phyloP scores from a whole-genome alignment of 64 coral and sea anemone species.

The Catalaphyllia jardinei region DNA sequence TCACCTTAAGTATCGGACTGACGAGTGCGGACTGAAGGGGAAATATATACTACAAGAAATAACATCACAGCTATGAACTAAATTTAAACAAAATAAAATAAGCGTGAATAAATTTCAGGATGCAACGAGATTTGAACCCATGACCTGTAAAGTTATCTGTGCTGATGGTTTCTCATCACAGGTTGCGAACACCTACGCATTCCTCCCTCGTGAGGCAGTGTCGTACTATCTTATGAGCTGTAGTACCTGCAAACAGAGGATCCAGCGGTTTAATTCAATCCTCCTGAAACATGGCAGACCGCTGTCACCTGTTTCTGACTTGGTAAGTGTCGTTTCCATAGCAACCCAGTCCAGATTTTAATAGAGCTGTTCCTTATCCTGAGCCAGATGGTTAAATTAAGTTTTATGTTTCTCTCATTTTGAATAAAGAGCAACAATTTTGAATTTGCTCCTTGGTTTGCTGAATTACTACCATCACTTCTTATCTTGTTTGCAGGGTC shows the following conservation, averaged over 20 bases:
- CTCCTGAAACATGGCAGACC: conserved; percentile 93
- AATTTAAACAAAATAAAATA: too few species aligned
- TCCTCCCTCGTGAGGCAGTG: conserved; percentile 96
- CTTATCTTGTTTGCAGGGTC: neutral
- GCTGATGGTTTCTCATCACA: conserved; percentile 3
- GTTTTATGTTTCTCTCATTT: too few species aligned
- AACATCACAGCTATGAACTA: too few species aligned
- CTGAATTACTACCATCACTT: neutral
- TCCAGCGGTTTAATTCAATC: conserved; percentile 97
- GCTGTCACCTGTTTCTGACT: conserved; percentile 79
- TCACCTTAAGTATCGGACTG: too few species aligned
- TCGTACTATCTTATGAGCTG: conserved; percentile 99
- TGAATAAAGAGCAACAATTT: too few species aligned
- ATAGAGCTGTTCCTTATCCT: neutral
- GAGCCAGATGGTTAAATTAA: too few species aligned
- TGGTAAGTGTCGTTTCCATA: conserved; percentile 55
- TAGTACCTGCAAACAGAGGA: conserved; percentile 94
- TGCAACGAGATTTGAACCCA: too few species aligned
- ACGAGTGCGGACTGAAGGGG: too few species aligned
- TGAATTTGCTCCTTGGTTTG: neutral
- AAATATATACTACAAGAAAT: too few species aligned
- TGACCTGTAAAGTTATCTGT: neutral
- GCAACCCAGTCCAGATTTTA: neutral
- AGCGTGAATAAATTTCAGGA: too few species aligned
- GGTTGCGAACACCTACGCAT: conserved; percentile 97